A percentile compares a stretch with the other conserved stretches of the same genome.
Evolutionary conservation across 2,113 vertebrate genomes (phyloP).

Genomic region (Mionectes macconnelli): DNA sequence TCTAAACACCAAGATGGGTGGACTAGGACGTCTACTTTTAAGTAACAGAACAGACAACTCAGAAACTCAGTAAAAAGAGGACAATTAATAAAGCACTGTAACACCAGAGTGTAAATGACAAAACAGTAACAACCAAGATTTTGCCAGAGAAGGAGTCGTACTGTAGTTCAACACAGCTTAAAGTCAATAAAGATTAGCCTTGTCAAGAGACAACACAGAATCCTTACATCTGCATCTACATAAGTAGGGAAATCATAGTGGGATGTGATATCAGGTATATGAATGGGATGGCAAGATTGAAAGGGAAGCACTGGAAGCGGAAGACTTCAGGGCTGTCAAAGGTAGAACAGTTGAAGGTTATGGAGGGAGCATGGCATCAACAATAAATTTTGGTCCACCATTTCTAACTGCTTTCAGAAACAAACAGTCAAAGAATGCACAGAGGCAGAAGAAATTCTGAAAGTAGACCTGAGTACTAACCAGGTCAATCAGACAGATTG

Average conservation of each 20-base stretch:
- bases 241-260: neutral
- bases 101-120: neutral
- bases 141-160: neutral
- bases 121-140: neutral
- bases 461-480: neutral
- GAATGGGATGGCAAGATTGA: fast-evolving
- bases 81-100: neutral
- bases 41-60: neutral
- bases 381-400: neutral
- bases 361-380: neutral
- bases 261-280: fast-evolving
- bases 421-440: neutral
- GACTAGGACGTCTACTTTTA: neutral
- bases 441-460: neutral
- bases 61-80: neutral
- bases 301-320: neutral
- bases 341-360: neutral
- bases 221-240: neutral
- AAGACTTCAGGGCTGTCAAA: neutral
- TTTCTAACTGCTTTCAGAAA: neutral
- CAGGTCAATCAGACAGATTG: neutral
- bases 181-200: neutral
- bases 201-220: neutral
- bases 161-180: neutral
- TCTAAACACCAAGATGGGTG: neutral